phyloP scores from a whole-genome alignment of 2,113 vertebrate genomes.

The Lepus timidus region DNA sequence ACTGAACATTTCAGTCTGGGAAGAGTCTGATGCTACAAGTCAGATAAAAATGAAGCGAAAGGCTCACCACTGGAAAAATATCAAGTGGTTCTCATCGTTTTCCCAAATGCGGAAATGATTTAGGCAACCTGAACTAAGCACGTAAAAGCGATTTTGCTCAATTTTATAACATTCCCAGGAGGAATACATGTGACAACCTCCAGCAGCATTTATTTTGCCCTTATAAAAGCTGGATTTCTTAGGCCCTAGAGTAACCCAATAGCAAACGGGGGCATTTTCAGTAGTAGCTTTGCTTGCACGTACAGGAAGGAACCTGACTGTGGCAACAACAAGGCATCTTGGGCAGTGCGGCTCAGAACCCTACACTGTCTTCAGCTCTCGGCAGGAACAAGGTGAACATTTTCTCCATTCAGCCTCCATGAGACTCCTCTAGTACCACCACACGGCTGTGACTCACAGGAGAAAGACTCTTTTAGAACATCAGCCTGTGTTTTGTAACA shows the following conservation, averaged over 20 bases:
- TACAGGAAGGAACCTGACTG: neutral
- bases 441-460: conserved; percentile 68
- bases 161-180: neutral
- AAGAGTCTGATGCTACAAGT: conserved; percentile 50
- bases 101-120: conserved; percentile 5
- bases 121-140: neutral
- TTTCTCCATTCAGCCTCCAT: neutral
- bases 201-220: neutral
- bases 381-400: neutral
- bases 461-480: conserved; percentile 79
- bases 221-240: neutral
- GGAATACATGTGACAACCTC: neutral
- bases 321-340: neutral
- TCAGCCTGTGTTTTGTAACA: conserved; percentile 76
- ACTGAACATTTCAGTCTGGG: conserved; percentile 43
- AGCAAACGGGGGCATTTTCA: neutral
- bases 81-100: conserved; percentile 19
- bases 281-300: neutral
- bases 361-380: neutral
- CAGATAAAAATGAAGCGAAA: conserved; percentile 19
- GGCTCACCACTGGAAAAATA: conserved; percentile 29
- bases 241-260: neutral
- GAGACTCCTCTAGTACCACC: conserved; percentile 21
- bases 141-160: neutral
- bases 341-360: neutral